These are phyloP conservation scores for Megastigmus dorsalis DNA, from an alignment of 2,888 invertebrate genomes.

Conservation along the genomic window DNA sequence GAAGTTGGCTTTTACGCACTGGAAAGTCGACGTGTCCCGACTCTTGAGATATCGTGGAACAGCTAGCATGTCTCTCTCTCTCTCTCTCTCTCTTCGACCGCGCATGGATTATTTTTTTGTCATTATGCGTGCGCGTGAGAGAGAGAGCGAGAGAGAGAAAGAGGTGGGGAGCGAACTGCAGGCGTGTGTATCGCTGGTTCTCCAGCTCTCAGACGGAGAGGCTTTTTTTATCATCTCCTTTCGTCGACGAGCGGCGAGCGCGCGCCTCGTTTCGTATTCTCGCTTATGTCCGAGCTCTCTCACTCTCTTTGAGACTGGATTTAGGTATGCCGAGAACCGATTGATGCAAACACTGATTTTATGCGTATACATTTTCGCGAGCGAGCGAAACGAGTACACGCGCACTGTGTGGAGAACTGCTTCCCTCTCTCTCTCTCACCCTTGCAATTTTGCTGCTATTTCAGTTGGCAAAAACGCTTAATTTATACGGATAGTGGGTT, in stretches of 20 bases:
- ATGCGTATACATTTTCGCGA: conserved; percentile 26
- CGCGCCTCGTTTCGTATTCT: not conserved
- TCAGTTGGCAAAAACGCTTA: not conserved
- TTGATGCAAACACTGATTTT: conserved; percentile 48
- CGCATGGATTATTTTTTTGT: conserved; percentile 15
- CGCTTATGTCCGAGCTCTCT: conserved; percentile 13
- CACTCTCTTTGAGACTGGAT: conserved; percentile 38
- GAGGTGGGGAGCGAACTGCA: too few species aligned
- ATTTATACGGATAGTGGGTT: conserved; percentile 21
- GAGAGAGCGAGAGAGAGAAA: too few species aligned
- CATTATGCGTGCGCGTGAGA: not conserved
- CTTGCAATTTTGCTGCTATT: conserved; percentile 10
- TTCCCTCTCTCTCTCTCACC: not conserved
- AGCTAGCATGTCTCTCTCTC: too few species aligned
- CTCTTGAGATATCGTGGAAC: too few species aligned
- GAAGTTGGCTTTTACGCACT: too few species aligned
- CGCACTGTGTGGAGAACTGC: too few species aligned
- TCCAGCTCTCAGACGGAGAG: not conserved
- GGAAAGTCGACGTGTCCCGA: too few species aligned
- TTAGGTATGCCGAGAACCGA: conserved; percentile 36
- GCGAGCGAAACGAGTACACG: not conserved
- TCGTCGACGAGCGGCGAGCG: too few species aligned
- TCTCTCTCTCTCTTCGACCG: too few species aligned
- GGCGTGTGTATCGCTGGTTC: too few species aligned
- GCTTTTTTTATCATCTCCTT: conserved; percentile 18